Evolutionary conservation across 1,140 invertebrate genomes (phyloP), one percentile per base, ranked within the genome.

Genomic region (Pachypsylla venusta): DNA sequence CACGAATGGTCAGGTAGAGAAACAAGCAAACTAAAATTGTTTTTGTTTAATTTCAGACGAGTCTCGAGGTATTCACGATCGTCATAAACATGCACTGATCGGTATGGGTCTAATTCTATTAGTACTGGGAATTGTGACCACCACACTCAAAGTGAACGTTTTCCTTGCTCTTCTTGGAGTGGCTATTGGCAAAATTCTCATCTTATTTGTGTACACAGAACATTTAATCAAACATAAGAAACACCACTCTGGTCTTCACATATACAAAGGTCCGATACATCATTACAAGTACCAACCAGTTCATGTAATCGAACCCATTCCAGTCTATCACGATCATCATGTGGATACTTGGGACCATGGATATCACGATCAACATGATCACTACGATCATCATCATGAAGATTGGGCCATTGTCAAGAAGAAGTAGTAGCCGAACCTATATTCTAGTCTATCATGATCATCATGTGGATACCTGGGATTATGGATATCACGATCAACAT

Each of bases 361-460:
- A 19, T 19, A 48, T 48, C 42, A 48, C 22, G 42, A 48, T 19
- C 42, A 48, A 7, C 42, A 48, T 48, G 42, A 48, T 22, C 4
- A n/a, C 42, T 48, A 48, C n/a, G 42, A 48, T 19, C 42, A 48
- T n/a, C 4, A 48, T 48, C 42, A 48, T 48, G 42, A 48, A n/a
- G 42, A 48, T 19, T 48, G 42, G 42, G 16, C 16, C 42, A 10
- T 48, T 48, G 42, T 5, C 42, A 48, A 48, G 42, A 48, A 48
- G 16, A 48, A 48, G 42, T 19, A n/a, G 42, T 4, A n/a, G 4
- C 42, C 22, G 7, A 5, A 48, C 5, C 42, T 48, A n/a, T 7
- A 35, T 35, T 35, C n/a, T n/a, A n/a, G n/a, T n/a, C n/a, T n/a
- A n/a, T n/a, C n/a, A n/a, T n/a, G n/a, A n/a, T n/a, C n/a, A n/a